Evolutionary conservation across 2,888 invertebrate species (phyloP).

Genomic region (Netelia fuscicornis): DNA sequence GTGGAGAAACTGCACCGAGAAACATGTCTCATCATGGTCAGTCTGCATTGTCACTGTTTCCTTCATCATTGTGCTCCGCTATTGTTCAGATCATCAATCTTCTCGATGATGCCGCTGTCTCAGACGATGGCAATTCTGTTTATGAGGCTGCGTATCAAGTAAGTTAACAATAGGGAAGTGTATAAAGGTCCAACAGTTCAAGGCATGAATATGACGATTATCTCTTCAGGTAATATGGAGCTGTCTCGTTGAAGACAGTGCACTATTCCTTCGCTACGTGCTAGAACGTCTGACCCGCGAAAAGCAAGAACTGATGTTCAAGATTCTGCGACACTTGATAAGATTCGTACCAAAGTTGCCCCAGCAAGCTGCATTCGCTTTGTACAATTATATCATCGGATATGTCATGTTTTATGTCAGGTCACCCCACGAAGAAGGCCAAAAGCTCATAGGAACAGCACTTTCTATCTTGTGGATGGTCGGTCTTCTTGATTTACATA

Average conservation of each 20-base stretch:
- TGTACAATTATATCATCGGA: conserved; percentile 99
- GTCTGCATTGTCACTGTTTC: conserved; percentile 97
- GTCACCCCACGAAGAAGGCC: conserved; percentile 97
- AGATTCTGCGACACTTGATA: conserved; percentile 95
- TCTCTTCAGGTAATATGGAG: conserved; percentile 95
- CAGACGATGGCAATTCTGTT: conserved; percentile 97
- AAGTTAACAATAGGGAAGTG: conserved; percentile 70
- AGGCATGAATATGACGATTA: conserved; percentile 1
- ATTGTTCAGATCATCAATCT: conserved; percentile 97
- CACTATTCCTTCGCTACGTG: conserved; percentile 97
- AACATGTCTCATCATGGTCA: conserved; percentile 93
- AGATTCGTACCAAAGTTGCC: conserved; percentile 97
- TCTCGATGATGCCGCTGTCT: conserved; percentile 98
- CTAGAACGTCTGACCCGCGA: conserved; percentile 97
- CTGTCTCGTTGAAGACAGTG: conserved; percentile 98
- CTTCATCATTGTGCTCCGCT: conserved; percentile 97
- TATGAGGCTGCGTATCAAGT: conserved; percentile 98
- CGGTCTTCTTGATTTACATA: conserved; percentile 67
- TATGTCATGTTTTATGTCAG: conserved; percentile 99
- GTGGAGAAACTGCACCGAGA: conserved; percentile 88
- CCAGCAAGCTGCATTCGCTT: conserved; percentile 98
- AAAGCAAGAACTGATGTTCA: conserved; percentile 97
- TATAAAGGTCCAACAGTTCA: neutral
- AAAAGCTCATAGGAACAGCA: conserved; percentile 97
- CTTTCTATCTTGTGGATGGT: conserved; percentile 99